Percentiles rank a stretch among this genome's conserved stretches.
phyloP scores from a whole-genome alignment of 2,888 invertebrate genomes.

The Diachrysia chrysitis region DNA sequence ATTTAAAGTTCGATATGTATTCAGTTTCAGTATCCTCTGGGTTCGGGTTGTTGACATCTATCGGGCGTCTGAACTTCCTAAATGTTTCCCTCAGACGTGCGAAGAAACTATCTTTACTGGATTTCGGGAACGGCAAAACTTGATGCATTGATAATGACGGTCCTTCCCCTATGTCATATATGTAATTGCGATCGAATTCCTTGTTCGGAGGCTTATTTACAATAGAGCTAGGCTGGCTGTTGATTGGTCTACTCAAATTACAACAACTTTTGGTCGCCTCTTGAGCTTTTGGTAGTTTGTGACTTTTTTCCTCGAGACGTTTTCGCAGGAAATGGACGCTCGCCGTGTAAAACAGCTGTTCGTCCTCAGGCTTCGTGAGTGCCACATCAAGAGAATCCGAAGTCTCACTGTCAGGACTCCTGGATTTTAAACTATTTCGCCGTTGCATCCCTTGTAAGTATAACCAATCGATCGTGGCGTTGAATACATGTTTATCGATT shows the following conservation, averaged over 20 bases:
- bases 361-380: slow-evolving; percentile 68
- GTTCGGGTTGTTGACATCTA: slow-evolving; percentile 55
- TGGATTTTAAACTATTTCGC: slow-evolving; percentile 48
- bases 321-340: slow-evolving; percentile 80
- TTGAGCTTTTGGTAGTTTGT: slow-evolving; percentile 37
- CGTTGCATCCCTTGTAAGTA: slow-evolving; percentile 73
- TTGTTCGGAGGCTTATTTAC: slow-evolving; percentile 34
- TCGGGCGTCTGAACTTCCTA: slow-evolving; percentile 64
- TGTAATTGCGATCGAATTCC: slow-evolving; percentile 18
- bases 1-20: slow-evolving; percentile 76
- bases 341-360: slow-evolving; percentile 78
- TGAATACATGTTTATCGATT: slow-evolving; percentile 65
- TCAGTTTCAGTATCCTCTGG: slow-evolving; percentile 63
- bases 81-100: slow-evolving; percentile 72
- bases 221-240: slow-evolving; percentile 13
- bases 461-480: slow-evolving; percentile 45
- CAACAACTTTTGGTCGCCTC: slow-evolving; percentile 72
- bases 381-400: slow-evolving; percentile 55
- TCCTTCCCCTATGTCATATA: slow-evolving; percentile 31
- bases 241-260: slow-evolving; percentile 56
- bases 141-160: slow-evolving; percentile 76
- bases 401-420: slow-evolving; percentile 52
- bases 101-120: slow-evolving; percentile 71
- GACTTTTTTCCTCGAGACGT: slow-evolving; percentile 74
- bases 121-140: slow-evolving; percentile 82